phyloP scores from a whole-genome alignment of 92 coral and sea anemone species.

The Nematostella vectensis region DNA sequence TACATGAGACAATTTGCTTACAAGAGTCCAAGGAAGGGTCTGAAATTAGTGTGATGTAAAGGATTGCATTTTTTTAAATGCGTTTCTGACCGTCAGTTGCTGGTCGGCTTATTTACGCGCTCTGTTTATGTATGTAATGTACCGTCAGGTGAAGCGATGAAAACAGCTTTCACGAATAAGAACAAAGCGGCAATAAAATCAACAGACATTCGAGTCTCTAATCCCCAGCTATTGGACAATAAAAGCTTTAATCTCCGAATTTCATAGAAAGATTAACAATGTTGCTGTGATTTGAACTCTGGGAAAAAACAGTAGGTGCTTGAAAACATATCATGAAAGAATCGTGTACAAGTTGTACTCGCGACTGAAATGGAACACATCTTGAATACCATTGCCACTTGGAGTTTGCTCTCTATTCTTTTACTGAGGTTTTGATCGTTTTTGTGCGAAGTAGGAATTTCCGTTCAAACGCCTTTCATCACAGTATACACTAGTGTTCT shows the following conservation, averaged over 20 bases:
- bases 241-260: too few species aligned
- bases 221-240: constrained; percentile 25
- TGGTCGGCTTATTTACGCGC: constrained; percentile 31
- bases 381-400: constrained; percentile 19
- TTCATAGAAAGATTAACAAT: too few species aligned
- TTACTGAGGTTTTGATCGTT: constrained; percentile 20
- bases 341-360: too few species aligned
- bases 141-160: constrained; percentile 27
- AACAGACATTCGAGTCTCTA: constrained; percentile 3
- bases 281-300: too few species aligned
- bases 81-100: constrained; percentile 10
- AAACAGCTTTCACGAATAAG: constrained; percentile 27
- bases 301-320: too few species aligned
- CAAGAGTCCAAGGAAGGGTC: too few species aligned
- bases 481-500: constrained; percentile 8
- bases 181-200: constrained; percentile 5
- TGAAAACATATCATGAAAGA: too few species aligned
- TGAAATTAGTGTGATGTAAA: too few species aligned
- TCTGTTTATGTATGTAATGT: constrained; percentile 39
- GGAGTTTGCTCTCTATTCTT: constrained; percentile 26
- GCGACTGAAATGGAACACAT: too few species aligned
- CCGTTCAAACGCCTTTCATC: constrained; percentile 34
- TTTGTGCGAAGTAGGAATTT: constrained; percentile 48
- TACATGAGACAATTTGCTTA: too few species aligned
- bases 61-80: too few species aligned